phyloP scores from a whole-genome alignment of 2,888 invertebrate species.

The Thymelicus acteon region DNA sequence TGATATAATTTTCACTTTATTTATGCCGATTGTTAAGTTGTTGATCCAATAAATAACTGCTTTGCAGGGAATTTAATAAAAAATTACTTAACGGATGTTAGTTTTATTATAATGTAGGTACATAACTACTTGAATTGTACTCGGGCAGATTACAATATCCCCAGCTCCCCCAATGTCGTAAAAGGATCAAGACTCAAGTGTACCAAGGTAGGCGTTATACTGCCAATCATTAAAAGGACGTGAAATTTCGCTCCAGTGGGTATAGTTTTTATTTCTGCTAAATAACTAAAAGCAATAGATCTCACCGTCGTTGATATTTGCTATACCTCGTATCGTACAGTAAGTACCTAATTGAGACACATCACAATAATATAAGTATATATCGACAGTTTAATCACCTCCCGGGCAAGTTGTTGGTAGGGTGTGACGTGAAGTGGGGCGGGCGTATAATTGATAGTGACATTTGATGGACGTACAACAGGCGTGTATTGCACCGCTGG shows the following conservation, averaged over 20 bases:
- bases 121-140: no score
- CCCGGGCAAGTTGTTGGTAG: constrained; percentile 51
- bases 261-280: not conserved
- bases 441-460: constrained; percentile 79
- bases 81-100: no score
- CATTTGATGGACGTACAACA: constrained; percentile 76
- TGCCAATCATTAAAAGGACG: constrained; percentile 25
- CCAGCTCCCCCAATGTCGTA: not conserved
- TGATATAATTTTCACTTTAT: no score
- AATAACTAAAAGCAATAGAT: not conserved
- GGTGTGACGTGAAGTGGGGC: constrained; percentile 52
- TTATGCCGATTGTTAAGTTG: no score
- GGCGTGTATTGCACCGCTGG: constrained; percentile 66
- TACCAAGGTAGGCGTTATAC: not conserved
- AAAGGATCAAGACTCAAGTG: not conserved
- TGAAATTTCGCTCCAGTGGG: constrained; percentile 31
- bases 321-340: not conserved
- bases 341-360: not conserved
- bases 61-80: no score
- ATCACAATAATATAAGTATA: constrained; percentile 45
- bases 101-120: no score
- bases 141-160: not conserved
- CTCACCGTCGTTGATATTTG: not conserved
- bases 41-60: no score
- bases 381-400: constrained; percentile 66